Evolutionary conservation across 1,140 invertebrate genomes (phyloP).

Genomic region (Philopotamus ludificatus): DNA sequence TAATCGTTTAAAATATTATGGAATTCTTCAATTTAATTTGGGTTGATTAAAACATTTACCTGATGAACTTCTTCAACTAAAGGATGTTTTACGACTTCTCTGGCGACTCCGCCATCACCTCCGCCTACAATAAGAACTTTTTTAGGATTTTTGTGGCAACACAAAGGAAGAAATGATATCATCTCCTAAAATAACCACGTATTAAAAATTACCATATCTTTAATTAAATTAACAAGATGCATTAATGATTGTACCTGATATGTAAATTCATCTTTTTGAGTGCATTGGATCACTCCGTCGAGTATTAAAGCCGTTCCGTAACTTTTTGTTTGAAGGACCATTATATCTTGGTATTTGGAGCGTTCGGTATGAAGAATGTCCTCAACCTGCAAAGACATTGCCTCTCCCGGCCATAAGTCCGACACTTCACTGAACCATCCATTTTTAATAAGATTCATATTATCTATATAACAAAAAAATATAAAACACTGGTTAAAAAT

Average conservation of each 20-base stretch:
- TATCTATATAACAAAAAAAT: constrained; percentile 2
- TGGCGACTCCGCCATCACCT: constrained; percentile 93
- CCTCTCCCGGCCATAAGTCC: constrained; percentile 88
- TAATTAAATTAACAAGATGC: neutral
- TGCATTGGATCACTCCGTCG: constrained; percentile 97
- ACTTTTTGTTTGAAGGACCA: constrained; percentile 87
- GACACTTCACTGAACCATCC: constrained; percentile 92
- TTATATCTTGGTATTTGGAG: constrained; percentile 87
- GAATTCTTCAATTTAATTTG: neutral
- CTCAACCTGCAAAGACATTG: constrained; percentile 86
- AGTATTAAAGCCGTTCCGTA: constrained; percentile 88
- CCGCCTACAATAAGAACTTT: constrained; percentile 96
- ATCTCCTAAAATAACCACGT: constrained; percentile 70
- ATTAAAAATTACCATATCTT: neutral
- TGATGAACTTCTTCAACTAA: constrained; percentile 81
- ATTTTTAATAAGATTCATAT: constrained; percentile 62
- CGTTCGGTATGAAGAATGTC: constrained; percentile 78
- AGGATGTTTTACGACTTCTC: constrained; percentile 94
- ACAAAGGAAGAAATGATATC: constrained; percentile 92
- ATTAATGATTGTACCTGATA: constrained; percentile 69
- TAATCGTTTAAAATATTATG: neutral
- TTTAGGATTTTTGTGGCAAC: constrained; percentile 86
- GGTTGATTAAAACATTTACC: constrained; percentile 43
- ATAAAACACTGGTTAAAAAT: too few species aligned
- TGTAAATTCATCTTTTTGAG: constrained; percentile 93